phyloP scores from a whole-genome alignment of 2,888 invertebrate species.

The Amphimallon solstitiale region DNA sequence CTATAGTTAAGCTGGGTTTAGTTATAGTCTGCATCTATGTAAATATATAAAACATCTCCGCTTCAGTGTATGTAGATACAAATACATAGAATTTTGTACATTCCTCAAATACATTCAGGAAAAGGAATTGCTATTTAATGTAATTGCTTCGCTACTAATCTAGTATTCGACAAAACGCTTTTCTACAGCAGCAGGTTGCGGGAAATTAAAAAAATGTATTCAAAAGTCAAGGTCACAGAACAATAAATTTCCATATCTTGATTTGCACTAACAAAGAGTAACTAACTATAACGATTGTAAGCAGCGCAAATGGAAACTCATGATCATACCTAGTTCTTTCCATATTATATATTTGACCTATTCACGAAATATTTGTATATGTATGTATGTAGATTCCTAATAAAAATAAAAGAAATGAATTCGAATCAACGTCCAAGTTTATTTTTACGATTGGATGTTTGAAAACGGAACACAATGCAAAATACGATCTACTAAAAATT shows the following conservation, averaged over 20 bases:
- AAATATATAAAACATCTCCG: no score
- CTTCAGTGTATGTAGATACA: no score
- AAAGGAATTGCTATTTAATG: background rate
- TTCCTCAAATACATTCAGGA: background rate
- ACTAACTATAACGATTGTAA: background rate
- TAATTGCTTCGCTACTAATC: slow-evolving; percentile 11
- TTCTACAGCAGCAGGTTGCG: no score
- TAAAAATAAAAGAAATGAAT: background rate
- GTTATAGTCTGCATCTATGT: no score
- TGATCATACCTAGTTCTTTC: no score
- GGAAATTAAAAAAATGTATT: background rate
- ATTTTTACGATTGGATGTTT: no score
- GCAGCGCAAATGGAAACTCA: background rate
- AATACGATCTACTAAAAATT: background rate
- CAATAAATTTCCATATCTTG: slow-evolving; percentile 19
- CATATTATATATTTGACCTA: no score
- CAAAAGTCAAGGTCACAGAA: slow-evolving; percentile 14
- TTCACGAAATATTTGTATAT: background rate
- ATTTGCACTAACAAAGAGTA: background rate
- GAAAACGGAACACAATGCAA: background rate
- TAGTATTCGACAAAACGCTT: background rate
- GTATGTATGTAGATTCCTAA: background rate
- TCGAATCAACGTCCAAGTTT: background rate
- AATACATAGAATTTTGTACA: no score
- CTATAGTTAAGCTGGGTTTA: no score